Base-by-base conservation (phyloP, 2,888 invertebrate species). In the Chymomyza caudatula region DNA sequence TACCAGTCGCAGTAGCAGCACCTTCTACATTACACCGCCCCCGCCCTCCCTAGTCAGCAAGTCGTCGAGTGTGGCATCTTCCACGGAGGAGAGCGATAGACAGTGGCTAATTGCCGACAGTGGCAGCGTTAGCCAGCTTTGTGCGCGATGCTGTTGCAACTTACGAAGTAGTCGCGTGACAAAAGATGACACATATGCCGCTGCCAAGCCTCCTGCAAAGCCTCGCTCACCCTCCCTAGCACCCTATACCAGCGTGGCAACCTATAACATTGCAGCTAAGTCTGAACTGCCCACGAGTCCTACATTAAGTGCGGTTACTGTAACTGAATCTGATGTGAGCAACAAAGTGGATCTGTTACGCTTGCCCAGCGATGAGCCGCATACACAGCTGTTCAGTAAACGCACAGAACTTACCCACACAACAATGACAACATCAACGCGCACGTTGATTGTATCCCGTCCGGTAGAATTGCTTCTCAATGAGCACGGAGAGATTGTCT, bases 111-210 rank as follows among this genome's bases (percentile, higher is more conserved):
- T 77, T 53, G 5, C 3, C 25, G 62, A 64, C 55, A 60, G 57
- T 4, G 65, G 49, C 61, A 67, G 22, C 19, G 20, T 78, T 69
- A 67, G 77, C 63, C 70, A 87, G 70, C 76, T 89, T 23, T 90
- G 90, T 65, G 82, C 89, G 37, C 88, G 88, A 55, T 90, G 90
- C 63, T 90, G 89, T 60, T 89, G 89, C 67, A 79, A 82, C 60
- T 67, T 88, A 49, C 57, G 67, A 42, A 56, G 44, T 53, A n/a
- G n/a, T n/a, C n/a, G n/a, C n/a, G n/a, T n/a, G n/a, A n/a, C n/a
- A n/a, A n/a, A 47, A 51, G 13, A 4, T n/a, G 4, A 19, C 6
- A 8, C 13, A 22, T 17, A 49, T 43, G 6, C 17, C 61, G 2
- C 47, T 3, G 19, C 58, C 3, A 53, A 42, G 19, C 55, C 59